Conservation (phyloP, 2,888 invertebrate species). For the Sphaerophoria rueppellii region DNA sequence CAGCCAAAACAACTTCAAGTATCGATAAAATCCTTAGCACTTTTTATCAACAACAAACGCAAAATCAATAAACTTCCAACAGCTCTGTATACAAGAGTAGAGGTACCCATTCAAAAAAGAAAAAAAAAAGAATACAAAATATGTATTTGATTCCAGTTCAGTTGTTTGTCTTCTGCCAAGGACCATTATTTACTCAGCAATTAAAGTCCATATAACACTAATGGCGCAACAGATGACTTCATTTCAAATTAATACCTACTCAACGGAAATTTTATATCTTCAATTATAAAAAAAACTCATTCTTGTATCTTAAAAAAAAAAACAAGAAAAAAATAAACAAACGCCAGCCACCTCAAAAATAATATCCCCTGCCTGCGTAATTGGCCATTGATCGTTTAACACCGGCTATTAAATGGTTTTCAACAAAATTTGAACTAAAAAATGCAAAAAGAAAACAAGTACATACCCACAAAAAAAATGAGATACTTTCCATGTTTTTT, state of each 20-base stretch:
- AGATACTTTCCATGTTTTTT: conserved; percentile 28
- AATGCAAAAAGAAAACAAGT: conserved; percentile 7
- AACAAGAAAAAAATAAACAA: conserved; percentile 56
- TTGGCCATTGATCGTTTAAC: conserved; percentile 63
- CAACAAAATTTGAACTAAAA: conserved; percentile 44
- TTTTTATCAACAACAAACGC: conserved; percentile 27
- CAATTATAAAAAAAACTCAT: conserved; percentile 10
- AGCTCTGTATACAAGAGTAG: background rate
- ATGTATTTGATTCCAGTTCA: conserved; percentile 36
- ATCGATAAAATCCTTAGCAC: conserved; percentile 53
- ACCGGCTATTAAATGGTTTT: conserved; percentile 63
- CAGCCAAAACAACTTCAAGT: conserved; percentile 25
- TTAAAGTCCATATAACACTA: conserved; percentile 46
- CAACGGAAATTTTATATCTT: conserved; percentile 17
- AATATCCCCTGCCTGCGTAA: conserved; percentile 53
- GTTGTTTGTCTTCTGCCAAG: conserved; percentile 39
- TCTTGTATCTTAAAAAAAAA: conserved; percentile 28
- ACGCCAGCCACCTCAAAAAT: conserved; percentile 47
- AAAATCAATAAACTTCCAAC: conserved; percentile 49
- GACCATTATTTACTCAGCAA: conserved; percentile 31
- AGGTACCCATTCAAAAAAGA: no score
- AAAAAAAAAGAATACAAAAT: background rate
- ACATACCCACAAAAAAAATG: conserved; percentile 25
- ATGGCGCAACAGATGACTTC: conserved; percentile 57
- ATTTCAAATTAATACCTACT: conserved; percentile 22